phyloP scores from a whole-genome alignment of 1,140 invertebrate species.

The Drosophila rhopaloa region DNA sequence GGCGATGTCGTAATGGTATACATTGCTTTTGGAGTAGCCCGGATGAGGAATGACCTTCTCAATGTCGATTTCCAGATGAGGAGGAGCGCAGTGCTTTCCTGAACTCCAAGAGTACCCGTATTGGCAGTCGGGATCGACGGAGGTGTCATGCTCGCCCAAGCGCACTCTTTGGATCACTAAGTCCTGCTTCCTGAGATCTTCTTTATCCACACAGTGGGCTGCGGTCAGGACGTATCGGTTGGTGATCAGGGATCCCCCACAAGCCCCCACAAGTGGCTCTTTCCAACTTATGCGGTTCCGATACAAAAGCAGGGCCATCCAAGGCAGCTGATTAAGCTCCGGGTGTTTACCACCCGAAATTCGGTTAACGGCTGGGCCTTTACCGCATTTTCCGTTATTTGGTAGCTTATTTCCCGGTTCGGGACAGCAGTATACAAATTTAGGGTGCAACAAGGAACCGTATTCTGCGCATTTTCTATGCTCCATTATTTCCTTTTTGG shows the following conservation, averaged over 20 bases:
- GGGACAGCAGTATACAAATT: background rate
- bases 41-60: slow-evolving; percentile 86
- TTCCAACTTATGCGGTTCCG: background rate
- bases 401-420: background rate
- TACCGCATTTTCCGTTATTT: background rate
- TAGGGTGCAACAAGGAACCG: too few relatives aligned
- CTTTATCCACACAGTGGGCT: slow-evolving; percentile 85
- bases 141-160: slow-evolving; percentile 72
- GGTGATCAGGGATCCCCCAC: slow-evolving; percentile 66
- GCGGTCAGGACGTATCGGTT: slow-evolving; percentile 86
- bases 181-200: background rate
- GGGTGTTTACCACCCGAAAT: background rate
- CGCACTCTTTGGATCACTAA: slow-evolving; percentile 72
- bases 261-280: fast-evolving
- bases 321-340: background rate
- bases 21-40: slow-evolving; percentile 67
- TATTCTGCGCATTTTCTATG: background rate
- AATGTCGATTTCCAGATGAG: slow-evolving; percentile 87
- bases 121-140: slow-evolving; percentile 50
- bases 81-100: slow-evolving; percentile 25
- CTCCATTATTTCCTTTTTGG: slow-evolving; percentile 47
- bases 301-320: background rate
- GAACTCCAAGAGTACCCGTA: too few relatives aligned
- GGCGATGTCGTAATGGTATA: slow-evolving; percentile 88
- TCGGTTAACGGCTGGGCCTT: background rate